Evolutionary conservation across 2,797 vertebrate genomes (phyloP), one percentile per base, ranked within the genome.

Genomic region (Aratinga solstitialis): DNA sequence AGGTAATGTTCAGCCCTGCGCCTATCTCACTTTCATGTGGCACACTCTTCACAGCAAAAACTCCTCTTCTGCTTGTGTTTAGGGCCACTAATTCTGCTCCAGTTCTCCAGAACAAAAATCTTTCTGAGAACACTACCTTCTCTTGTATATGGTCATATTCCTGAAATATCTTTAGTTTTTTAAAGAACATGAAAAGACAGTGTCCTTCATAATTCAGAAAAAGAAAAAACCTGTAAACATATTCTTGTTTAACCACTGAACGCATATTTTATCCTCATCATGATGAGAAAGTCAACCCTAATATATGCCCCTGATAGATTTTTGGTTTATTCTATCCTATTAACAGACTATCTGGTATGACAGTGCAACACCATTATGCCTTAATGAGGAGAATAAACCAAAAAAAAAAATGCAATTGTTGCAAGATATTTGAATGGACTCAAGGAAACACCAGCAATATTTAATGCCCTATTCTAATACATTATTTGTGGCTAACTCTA

Each of bases 311-410:
- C 38, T 59, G 69, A 95, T 84, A 95, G 91, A 48, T 94, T 96
- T 97, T 94, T 95, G 76, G 84, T 97, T 96, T 89, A 92, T 94
- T 95, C 92, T 91, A 94, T 88, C 56, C 88, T 95, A 96, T 96
- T 98, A 98, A 96, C 48, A 88, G 84, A 77, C 85, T 92, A 95
- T 92, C 94, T 94, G 90, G 89, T 95, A 89, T 94, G 95, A 95
- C 94, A 94, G 75, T 95, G 76, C 56, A 96, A 92, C 88, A 97
- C 96, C 95, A 93, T 96, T 97, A 96, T 61, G 69, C 78, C 92
- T 97, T 97, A 97, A 98, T 93, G 93, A 97, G 96, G 93, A 97
- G 90, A 98, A 97, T 97, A 97, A 97, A 97, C 95, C 45, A 51
- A 85, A 97, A 90, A 92, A 96, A 95, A 83, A 59, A 58, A 59